These are phyloP conservation scores for Apocheima hispidaria DNA, from an alignment of 2,888 invertebrate species.

Conservation along the genomic window DNA sequence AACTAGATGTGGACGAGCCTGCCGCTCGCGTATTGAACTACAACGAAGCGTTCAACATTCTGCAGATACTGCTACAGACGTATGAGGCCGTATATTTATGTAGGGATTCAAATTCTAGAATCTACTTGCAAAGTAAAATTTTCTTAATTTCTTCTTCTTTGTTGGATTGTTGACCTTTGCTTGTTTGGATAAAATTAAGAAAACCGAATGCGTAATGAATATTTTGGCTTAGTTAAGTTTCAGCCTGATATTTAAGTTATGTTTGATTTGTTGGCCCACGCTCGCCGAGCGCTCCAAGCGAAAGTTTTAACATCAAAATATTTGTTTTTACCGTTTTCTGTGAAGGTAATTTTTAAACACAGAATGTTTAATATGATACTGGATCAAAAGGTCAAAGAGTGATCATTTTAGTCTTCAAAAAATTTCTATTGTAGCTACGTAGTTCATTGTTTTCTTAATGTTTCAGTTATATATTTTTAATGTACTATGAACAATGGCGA, in stretches of 20 bases:
- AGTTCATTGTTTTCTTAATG: background rate
- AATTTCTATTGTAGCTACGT: background rate
- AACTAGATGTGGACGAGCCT: too few relatives aligned
- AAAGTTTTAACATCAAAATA: conserved; percentile 30
- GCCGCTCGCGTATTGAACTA: too few relatives aligned
- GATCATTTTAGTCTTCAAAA: conserved; percentile 18
- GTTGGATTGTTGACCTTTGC: conserved; percentile 4
- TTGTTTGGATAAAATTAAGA: conserved; percentile 1
- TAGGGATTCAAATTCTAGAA: background rate
- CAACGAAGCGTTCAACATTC: too few relatives aligned
- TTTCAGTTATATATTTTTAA: background rate
- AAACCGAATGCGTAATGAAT: conserved; percentile 10
- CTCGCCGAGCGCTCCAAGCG: conserved; percentile 5
- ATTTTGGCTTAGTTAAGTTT: conserved; percentile 12
- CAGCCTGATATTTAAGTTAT: conserved; percentile 17
- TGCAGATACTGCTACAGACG: too few relatives aligned
- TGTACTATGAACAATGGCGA: too few relatives aligned
- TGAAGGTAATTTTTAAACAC: conserved; percentile 16
- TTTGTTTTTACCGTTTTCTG: conserved; percentile 23
- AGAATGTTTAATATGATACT: conserved; percentile 14
- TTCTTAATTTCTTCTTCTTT: background rate
- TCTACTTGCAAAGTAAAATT: background rate
- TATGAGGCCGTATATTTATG: too few relatives aligned
- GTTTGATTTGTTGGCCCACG: conserved; percentile 22
- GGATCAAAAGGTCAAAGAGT: conserved; percentile 4